Base-by-base conservation (phyloP, 2,113 vertebrate species). In the Protobothrops mucrosquamatus region DNA sequence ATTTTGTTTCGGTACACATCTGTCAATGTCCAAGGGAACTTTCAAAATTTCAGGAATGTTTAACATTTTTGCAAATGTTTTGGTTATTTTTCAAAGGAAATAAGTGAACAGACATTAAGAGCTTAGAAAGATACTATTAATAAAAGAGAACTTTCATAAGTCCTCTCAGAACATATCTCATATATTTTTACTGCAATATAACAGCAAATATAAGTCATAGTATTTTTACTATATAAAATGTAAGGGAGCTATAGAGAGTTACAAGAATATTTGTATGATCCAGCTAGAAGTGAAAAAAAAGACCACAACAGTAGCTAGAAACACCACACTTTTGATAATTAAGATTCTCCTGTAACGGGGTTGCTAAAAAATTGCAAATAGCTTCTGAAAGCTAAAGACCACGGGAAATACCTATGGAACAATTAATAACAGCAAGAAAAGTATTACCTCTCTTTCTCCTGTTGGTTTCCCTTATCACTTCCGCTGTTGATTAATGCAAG, bases 401-500 rank as follows among this genome's bases (percentile, higher is more conserved):
- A 61, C 64, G 92, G 43, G 93, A 94, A 96, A 56, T 6, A 20
- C 85, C 0, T 81, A 54, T 3, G 43, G 48, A 69, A 69, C 54
- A 2, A 69, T 57, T 94, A 93, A 39, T 23, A 54, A 90, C 2
- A 18, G 87, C 91, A 94, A 96, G 23, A 0, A 2, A 92, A 92
- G 81, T 96, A 96, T 5, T 94, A 99, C 99, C 98, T 98, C 52
- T 99, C 98, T 96, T 99, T 99, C 93, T 99, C 99, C 93, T 98
- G 96, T 22, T 98, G 97, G 96, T 95, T 98, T 97, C 98, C 98
- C 97, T 99, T 99, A 95, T 99, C 99, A 24, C 98, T 97, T 93
- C 98, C 99, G 87, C 99, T 98, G 96, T 98, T 99, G 97, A 99
- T 99, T 93, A 99, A 94, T n/a, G 98, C 98, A 95, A 99, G 98